Percentiles rank a stretch among this genome's conserved stretches.
Conservation (phyloP, 2,113 vertebrate species). For the Manacus vitellinus region DNA sequence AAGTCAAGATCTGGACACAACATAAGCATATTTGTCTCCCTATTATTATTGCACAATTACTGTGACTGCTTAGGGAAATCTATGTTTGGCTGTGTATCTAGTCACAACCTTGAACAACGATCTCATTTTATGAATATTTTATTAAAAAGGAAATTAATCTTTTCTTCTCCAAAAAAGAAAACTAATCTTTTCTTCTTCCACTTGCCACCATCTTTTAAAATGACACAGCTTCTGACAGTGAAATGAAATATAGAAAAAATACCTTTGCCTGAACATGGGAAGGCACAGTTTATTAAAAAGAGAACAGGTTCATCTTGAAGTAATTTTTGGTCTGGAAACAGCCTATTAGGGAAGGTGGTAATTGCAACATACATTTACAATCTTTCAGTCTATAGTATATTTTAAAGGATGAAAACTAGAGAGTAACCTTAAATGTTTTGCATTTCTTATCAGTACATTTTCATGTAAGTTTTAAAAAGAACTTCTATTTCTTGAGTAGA, state of each 20-base stretch:
- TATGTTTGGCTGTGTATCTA: neutral
- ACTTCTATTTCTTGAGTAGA: neutral
- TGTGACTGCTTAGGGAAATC: neutral
- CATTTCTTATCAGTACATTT: neutral
- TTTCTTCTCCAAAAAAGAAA: neutral
- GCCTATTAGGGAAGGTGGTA: neutral
- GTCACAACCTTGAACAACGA: neutral
- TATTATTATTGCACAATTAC: neutral
- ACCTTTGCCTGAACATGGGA: neutral
- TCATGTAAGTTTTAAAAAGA: neutral
- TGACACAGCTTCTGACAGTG: neutral
- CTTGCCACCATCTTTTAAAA: neutral
- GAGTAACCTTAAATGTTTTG: neutral
- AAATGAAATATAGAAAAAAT: neutral
- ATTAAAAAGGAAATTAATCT: neutral
- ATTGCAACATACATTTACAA: neutral
- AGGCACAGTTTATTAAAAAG: neutral
- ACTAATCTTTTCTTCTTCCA: neutral
- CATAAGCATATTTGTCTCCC: neutral
- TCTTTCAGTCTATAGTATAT: neutral
- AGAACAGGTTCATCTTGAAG: neutral
- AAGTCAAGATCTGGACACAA: neutral
- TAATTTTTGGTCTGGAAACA: neutral
- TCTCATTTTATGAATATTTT: neutral
- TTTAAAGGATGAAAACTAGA: neutral